Percentiles rank a stretch among this genome's conserved stretches.
These are phyloP conservation scores for Netelia virgata DNA, from an alignment of 2,888 invertebrate species.

Conservation along the genomic window DNA sequence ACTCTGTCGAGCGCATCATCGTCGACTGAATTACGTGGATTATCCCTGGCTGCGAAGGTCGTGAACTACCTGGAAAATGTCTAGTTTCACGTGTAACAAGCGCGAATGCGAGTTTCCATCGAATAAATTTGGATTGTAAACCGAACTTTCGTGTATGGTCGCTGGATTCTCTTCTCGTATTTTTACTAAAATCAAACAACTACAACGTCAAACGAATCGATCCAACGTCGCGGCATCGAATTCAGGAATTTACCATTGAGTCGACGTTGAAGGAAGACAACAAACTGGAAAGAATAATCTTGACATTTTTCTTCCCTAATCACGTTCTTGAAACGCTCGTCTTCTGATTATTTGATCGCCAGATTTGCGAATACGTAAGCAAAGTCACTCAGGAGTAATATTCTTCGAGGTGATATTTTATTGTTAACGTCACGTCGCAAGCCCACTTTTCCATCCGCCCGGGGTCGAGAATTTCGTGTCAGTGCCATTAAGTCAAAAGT, in stretches of 20 bases:
- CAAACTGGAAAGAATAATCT: not conserved
- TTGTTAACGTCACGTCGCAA: constrained; percentile 46
- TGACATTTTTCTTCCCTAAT: not conserved
- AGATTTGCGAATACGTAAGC: not conserved
- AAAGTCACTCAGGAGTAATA: constrained; percentile 27
- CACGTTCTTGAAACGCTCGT: constrained; percentile 1
- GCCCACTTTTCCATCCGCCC: not conserved
- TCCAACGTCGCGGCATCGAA: constrained; percentile 20
- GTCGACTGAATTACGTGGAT: constrained; percentile 41
- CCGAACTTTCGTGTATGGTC: constrained; percentile 19
- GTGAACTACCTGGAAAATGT: constrained; percentile 36
- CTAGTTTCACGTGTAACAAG: constrained; percentile 38
- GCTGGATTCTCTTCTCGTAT: too few relatives aligned
- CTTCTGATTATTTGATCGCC: constrained; percentile 53
- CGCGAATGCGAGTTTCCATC: constrained; percentile 26
- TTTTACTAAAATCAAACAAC: too few relatives aligned
- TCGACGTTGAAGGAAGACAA: not conserved
- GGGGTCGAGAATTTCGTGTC: constrained; percentile 26
- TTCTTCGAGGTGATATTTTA: constrained; percentile 40
- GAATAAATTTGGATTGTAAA: constrained; percentile 53
- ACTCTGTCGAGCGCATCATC: constrained; percentile 21
- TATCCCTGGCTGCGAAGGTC: not conserved
- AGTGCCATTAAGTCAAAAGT: constrained; percentile 59
- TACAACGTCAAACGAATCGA: not conserved
- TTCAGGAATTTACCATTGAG: constrained; percentile 19